Evolutionary conservation across 1,140 invertebrate species (phyloP).

Genomic region (Cephus cinctus): DNA sequence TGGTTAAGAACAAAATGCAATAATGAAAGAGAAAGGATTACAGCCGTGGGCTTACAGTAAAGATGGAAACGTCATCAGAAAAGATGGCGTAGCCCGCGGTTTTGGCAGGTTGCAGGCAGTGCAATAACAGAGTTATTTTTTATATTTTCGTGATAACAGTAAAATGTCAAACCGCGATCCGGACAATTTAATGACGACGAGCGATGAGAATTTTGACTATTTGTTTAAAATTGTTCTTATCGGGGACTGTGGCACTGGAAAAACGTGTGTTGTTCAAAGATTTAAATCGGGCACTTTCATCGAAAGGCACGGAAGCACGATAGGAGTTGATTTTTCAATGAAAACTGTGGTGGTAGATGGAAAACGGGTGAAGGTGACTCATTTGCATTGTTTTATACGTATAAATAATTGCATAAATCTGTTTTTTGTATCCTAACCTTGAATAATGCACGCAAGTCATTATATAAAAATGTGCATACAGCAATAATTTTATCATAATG

Average conservation of each 20-base stretch:
- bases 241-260: constrained; percentile 81
- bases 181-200: constrained; percentile 59
- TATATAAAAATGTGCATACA: no score
- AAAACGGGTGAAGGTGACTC: constrained; percentile 85
- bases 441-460: no score
- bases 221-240: constrained; percentile 83
- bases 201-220: constrained; percentile 72
- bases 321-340: constrained; percentile 97
- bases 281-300: constrained; percentile 93
- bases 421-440: no score
- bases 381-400: no score
- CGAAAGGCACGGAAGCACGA: constrained; percentile 90
- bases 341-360: constrained; percentile 90
- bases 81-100: constrained; percentile 6
- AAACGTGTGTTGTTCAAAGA: constrained; percentile 86
- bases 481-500: no score
- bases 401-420: no score
- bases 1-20: no score
- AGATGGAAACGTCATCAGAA: no score
- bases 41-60: no score
- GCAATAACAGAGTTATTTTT: background rate
- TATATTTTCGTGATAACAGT: background rate
- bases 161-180: constrained; percentile 59
- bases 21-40: no score
- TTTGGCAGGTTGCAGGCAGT: background rate